A percentile compares a stretch with the other conserved stretches of the same genome.
These are phyloP conservation scores for Pterocles burchelli DNA, from an alignment of 2,113 vertebrate species.

Conservation along the genomic window DNA sequence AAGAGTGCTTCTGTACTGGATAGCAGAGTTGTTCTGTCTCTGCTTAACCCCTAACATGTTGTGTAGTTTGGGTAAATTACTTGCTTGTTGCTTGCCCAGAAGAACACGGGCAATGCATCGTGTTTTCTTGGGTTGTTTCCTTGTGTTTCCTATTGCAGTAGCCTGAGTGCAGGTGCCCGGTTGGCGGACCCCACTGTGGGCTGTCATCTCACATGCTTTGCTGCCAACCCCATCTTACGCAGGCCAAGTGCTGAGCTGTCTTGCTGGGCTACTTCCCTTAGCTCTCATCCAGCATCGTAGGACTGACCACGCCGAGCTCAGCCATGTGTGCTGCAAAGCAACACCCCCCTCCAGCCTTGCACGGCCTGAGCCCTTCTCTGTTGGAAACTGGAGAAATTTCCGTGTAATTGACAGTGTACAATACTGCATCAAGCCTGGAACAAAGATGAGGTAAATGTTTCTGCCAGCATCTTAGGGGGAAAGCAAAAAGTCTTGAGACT, in stretches of 20 bases:
- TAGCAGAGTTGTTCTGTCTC: background rate
- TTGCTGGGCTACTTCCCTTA: background rate
- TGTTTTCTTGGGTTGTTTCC: background rate
- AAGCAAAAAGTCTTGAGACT: background rate
- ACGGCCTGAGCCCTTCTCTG: background rate
- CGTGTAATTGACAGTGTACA: no score
- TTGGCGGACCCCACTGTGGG: background rate
- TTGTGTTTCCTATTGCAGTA: background rate
- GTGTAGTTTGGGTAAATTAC: background rate
- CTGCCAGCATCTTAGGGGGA: background rate
- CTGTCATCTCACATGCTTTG: background rate
- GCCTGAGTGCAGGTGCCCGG: background rate
- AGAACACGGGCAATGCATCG: background rate
- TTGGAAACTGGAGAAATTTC: background rate
- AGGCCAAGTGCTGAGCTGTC: background rate
- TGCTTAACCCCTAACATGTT: background rate
- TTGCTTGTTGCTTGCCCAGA: background rate
- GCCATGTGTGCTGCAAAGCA: background rate
- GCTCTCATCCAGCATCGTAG: background rate
- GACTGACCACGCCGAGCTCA: background rate
- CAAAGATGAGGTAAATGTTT: background rate
- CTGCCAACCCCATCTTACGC: fast-evolving
- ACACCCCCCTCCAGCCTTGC: background rate
- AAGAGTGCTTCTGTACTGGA: background rate
- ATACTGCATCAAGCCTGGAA: background rate